Conservation (phyloP, 2,888 invertebrate genomes). For the Pseudococcus viburni region DNA sequence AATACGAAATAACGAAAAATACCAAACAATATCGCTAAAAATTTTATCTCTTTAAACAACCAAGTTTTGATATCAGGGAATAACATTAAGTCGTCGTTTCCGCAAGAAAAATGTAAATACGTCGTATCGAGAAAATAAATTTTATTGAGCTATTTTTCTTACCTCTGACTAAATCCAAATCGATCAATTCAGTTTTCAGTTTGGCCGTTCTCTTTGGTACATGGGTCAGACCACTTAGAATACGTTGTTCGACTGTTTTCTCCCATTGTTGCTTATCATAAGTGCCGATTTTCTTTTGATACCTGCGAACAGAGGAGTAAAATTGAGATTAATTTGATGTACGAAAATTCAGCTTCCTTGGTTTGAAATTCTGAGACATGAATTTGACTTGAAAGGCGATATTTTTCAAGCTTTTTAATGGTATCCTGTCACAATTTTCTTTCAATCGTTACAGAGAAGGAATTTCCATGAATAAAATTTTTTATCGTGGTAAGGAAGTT, state of each 20-base stretch:
- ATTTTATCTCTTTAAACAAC: not conserved
- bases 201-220: slow-evolving; percentile 84
- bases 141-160: slow-evolving; percentile 68
- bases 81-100: not conserved
- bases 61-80: not conserved
- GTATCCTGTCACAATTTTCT: no score
- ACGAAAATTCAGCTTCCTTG: not conserved
- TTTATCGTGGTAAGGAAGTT: no score
- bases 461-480: no score
- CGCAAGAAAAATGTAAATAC: not conserved
- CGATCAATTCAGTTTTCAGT: slow-evolving; percentile 92
- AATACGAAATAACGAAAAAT: not conserved
- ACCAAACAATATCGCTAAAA: slow-evolving; percentile 27
- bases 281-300: slow-evolving; percentile 95
- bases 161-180: slow-evolving; percentile 97
- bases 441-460: no score
- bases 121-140: not conserved
- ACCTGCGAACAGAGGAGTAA: slow-evolving; percentile 75
- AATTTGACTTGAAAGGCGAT: not conserved
- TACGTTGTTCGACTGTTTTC: slow-evolving; percentile 92
- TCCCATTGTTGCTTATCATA: slow-evolving; percentile 99
- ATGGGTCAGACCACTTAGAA: slow-evolving; percentile 87
- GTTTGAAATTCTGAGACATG: no score
- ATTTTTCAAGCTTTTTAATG: not conserved
- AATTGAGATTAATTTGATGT: not conserved